Percentiles rank a stretch among this genome's conserved stretches.
Conservation (phyloP, 2,797 vertebrate species). For the Antennarius maculatus region DNA sequence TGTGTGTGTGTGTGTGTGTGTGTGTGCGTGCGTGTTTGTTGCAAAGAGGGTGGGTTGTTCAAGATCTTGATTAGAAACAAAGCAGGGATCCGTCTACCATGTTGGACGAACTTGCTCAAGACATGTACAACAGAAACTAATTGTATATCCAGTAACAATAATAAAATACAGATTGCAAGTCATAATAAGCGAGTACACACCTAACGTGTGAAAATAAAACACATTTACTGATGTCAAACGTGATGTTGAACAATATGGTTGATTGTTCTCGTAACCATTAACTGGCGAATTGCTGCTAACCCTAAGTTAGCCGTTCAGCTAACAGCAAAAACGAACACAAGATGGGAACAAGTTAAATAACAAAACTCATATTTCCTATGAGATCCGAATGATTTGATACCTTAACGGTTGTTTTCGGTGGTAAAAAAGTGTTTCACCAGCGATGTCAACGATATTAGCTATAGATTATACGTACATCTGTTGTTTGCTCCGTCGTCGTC, state of each 20-base stretch:
- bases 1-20: no score
- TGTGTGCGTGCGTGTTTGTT: no score
- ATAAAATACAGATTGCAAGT: background rate
- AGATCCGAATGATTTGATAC: constrained; percentile 27
- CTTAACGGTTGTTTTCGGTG: background rate
- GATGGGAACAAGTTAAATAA: constrained; percentile 27
- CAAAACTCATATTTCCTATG: background rate
- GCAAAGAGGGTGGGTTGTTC: background rate
- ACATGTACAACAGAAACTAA: background rate
- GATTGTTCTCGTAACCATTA: background rate
- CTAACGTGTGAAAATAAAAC: no score
- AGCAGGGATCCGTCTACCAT: background rate
- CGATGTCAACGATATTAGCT: constrained; percentile 35
- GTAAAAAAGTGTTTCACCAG: background rate
- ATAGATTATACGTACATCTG: constrained; percentile 21
- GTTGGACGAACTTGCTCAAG: background rate
- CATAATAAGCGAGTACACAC: background rate
- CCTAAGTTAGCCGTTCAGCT: constrained; percentile 59
- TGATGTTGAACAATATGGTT: background rate
- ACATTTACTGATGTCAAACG: background rate
- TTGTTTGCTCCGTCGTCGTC: constrained; percentile 46
- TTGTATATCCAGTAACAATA: background rate
- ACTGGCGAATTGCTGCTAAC: constrained; percentile 25
- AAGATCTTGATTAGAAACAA: no score
- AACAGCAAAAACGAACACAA: constrained; percentile 40